These are phyloP conservation scores for Pelecanus crispus DNA, from an alignment of 2,113 vertebrate species.

Conservation along the genomic window DNA sequence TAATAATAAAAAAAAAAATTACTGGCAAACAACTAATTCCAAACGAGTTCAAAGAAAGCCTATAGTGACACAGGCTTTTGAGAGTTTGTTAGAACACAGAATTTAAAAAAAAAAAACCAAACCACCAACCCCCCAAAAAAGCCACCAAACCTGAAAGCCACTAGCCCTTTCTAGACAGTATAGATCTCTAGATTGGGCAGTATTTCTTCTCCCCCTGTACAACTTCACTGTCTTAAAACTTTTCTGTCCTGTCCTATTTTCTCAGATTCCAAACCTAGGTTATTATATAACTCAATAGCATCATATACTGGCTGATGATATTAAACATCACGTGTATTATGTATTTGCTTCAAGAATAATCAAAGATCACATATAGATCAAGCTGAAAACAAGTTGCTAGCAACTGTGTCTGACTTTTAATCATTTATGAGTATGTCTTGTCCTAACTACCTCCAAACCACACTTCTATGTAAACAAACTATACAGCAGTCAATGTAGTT, in stretches of 20 bases:
- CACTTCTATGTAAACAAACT: accelerated
- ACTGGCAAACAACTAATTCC: neutral
- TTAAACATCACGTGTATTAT: neutral
- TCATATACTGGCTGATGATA: slow-evolving; percentile 8
- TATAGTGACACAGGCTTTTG: neutral
- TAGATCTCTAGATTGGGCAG: neutral
- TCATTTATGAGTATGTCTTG: neutral
- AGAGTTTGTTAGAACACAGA: neutral
- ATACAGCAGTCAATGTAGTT: neutral
- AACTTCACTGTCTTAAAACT: neutral
- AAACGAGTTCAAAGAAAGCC: neutral
- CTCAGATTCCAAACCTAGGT: neutral
- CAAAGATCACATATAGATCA: neutral
- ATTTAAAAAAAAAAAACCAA: neutral
- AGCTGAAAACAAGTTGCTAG: neutral
- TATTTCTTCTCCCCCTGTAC: neutral
- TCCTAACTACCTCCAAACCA: neutral
- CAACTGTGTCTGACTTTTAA: neutral
- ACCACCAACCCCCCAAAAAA: no score
- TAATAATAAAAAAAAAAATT: neutral
- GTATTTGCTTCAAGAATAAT: neutral
- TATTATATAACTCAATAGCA: neutral
- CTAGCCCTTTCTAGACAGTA: neutral
- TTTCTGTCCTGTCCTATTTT: neutral
- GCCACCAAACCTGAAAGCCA: neutral